phyloP scores from a whole-genome alignment of 2,113 vertebrate species.

The Semicossyphus pulcher region DNA sequence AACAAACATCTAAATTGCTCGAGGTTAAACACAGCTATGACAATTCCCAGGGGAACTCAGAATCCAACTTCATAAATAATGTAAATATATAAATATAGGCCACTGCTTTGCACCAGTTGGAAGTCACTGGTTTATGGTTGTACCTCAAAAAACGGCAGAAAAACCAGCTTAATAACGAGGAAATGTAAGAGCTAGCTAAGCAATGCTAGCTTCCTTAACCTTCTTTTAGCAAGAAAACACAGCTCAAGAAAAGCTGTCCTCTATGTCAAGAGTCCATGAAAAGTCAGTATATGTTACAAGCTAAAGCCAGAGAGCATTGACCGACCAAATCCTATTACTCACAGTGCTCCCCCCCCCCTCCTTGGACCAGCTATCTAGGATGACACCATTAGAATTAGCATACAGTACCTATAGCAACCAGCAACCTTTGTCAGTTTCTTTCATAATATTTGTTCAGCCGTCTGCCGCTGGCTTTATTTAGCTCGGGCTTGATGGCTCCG shows the following conservation, averaged over 20 bases:
- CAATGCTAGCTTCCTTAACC: background rate
- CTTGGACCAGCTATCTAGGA: constrained; percentile 51
- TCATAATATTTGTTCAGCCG: constrained; percentile 85
- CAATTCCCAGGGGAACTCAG: constrained; percentile 34
- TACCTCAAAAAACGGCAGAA: constrained; percentile 1
- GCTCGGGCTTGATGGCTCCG: constrained; percentile 65
- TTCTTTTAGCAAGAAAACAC: background rate
- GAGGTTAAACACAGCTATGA: constrained; percentile 41
- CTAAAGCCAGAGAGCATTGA: constrained; percentile 65
- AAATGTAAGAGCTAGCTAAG: background rate
- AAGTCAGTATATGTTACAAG: constrained; percentile 33
- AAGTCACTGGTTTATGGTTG: background rate
- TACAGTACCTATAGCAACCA: constrained; percentile 87
- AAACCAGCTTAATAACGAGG: background rate
- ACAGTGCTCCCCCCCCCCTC: constrained; percentile 20
- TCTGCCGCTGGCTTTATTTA: constrained; percentile 80
- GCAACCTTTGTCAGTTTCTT: constrained; percentile 84
- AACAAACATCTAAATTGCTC: constrained; percentile 57
- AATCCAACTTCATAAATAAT: constrained; percentile 42
- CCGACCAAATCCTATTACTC: constrained; percentile 65
- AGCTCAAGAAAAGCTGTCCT: background rate
- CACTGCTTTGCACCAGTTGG: background rate
- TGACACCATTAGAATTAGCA: constrained; percentile 85
- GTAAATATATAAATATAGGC: constrained; percentile 34
- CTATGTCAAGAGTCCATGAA: constrained; percentile 1